Conservation (phyloP, 2,113 vertebrate genomes). For the Trogon surrucura region DNA sequence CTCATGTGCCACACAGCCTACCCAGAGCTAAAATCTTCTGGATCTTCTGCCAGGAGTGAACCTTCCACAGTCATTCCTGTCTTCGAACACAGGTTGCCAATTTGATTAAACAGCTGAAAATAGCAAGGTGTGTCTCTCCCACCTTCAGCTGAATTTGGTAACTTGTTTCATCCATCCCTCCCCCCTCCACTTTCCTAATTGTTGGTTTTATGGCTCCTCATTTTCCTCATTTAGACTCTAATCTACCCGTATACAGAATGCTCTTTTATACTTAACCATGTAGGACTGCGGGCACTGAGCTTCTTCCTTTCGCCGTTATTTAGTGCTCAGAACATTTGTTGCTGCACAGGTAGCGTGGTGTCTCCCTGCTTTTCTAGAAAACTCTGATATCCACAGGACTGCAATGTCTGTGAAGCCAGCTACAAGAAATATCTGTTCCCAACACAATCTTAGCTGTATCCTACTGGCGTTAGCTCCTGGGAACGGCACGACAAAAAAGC, state of each 20-base stretch:
- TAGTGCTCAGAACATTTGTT: background rate
- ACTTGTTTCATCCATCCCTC: background rate
- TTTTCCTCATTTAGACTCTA: background rate
- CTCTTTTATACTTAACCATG: background rate
- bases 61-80: background rate
- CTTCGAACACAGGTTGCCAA: background rate
- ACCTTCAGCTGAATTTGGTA: background rate
- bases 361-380: constrained; percentile 30
- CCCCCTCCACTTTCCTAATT: background rate
- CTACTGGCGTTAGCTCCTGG: background rate
- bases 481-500: background rate
- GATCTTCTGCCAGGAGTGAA: background rate
- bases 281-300: background rate
- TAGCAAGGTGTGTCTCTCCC: background rate
- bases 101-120: background rate
- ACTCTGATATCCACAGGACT: background rate
- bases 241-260: background rate
- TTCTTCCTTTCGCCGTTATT: background rate
- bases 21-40: background rate
- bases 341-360: background rate
- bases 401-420: background rate
- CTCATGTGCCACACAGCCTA: background rate
- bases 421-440: background rate
- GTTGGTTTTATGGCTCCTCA: background rate
- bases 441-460: background rate